Conservation (phyloP, 2,888 invertebrate genomes). For the Dendrolimus pini region DNA sequence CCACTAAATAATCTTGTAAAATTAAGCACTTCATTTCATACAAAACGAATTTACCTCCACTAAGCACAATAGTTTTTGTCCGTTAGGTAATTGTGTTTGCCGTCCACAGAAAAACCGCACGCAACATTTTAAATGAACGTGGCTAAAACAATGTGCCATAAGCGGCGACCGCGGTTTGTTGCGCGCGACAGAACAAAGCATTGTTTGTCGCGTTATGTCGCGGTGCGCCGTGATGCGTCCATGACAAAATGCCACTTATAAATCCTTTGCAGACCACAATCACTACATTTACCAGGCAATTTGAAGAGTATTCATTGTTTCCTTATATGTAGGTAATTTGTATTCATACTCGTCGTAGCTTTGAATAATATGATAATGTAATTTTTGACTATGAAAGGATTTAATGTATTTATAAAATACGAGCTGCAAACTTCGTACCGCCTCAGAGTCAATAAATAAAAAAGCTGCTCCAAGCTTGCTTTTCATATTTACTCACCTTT, state of each 20-base stretch:
- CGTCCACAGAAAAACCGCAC: constrained; percentile 21
- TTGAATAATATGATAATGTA: too few species aligned
- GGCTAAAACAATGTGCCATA: constrained; percentile 37
- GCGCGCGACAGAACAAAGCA: constrained; percentile 23
- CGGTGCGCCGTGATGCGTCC: constrained; percentile 17
- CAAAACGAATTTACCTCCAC: background rate
- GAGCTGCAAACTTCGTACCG: too few species aligned
- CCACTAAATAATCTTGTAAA: too few species aligned
- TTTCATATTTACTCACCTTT: too few species aligned
- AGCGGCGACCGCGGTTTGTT: constrained; percentile 22
- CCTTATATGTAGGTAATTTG: background rate
- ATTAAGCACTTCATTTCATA: too few species aligned
- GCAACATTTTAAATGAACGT: constrained; percentile 29
- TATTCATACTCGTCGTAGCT: too few species aligned
- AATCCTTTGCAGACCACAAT: background rate
- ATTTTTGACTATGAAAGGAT: too few species aligned
- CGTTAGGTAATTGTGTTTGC: background rate
- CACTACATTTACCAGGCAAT: background rate
- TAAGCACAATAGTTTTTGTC: background rate
- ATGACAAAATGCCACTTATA: constrained; percentile 20
- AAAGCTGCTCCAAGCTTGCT: too few species aligned
- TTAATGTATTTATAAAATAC: too few species aligned
- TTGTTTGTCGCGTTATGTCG: constrained; percentile 19
- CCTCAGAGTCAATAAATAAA: too few species aligned
- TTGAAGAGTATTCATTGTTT: background rate